Percentiles rank a stretch among this genome's conserved stretches.
Evolutionary conservation across 2,797 vertebrate species (phyloP).

Genomic region (Sorex maritimensis): DNA sequence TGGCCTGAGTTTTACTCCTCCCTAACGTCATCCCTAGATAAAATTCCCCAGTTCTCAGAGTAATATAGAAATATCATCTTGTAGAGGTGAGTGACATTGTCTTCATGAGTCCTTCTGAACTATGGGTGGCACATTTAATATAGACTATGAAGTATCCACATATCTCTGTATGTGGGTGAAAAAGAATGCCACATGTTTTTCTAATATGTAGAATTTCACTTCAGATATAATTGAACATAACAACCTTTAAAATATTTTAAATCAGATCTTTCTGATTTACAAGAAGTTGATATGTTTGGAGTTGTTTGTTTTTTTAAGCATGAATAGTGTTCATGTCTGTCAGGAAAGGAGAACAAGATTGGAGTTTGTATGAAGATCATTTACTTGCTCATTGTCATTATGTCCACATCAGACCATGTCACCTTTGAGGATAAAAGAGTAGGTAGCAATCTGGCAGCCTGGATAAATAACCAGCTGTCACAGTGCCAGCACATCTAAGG

Average conservation of each 20-base stretch:
- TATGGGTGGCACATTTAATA: too few relatives aligned
- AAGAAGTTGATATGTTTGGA: neutral
- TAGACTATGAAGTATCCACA: too few relatives aligned
- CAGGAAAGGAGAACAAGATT: neutral
- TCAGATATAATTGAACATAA: neutral
- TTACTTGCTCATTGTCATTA: neutral
- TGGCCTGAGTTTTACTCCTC: too few relatives aligned
- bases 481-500: accelerated
- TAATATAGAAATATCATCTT: neutral
- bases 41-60: neutral
- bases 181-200: neutral
- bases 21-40: too few relatives aligned
- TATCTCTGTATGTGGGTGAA: neutral
- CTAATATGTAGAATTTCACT: neutral
- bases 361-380: neutral
- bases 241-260: neutral
- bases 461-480: too few relatives aligned
- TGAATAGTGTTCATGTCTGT: neutral
- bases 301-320: neutral
- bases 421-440: neutral
- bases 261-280: neutral
- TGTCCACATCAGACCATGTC: neutral
- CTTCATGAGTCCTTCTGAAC: too few relatives aligned
- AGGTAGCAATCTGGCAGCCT: neutral
- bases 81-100: neutral